Evolutionary conservation across 1,140 invertebrate species (phyloP).

Genomic region (Copidosoma floridanum): DNA sequence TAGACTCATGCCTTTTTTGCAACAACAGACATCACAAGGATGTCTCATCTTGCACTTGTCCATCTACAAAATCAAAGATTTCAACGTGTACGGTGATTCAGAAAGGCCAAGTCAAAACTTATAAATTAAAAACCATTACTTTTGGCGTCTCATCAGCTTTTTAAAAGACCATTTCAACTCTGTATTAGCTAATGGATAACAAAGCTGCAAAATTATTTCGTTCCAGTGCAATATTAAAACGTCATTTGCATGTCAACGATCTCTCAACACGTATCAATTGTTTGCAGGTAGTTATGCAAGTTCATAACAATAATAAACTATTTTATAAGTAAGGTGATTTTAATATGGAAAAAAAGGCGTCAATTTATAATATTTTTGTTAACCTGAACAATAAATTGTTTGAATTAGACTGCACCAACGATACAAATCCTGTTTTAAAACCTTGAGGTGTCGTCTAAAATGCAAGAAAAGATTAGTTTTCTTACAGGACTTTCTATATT

Average conservation of each 20-base stretch:
- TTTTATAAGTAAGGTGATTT: constrained; percentile 36
- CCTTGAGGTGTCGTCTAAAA: not conserved
- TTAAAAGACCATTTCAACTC: constrained; percentile 6
- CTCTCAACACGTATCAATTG: constrained; percentile 41
- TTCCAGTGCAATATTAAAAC: constrained; percentile 23
- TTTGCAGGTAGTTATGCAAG: constrained; percentile 32
- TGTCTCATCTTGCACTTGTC: constrained; percentile 46
- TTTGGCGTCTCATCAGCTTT: constrained; percentile 10
- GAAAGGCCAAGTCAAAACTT: not conserved
- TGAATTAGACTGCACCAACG: not conserved
- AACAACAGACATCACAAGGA: constrained; percentile 48
- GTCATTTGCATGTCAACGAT: constrained; percentile 53
- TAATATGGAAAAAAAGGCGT: constrained; percentile 38
- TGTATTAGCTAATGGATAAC: constrained; percentile 13
- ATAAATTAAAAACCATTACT: constrained; percentile 13
- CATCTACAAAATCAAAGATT: constrained; percentile 32
- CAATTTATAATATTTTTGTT: constrained; percentile 23
- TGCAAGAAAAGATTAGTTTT: not conserved
- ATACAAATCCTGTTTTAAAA: not conserved
- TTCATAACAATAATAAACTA: constrained; percentile 32
- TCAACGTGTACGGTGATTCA: constrained; percentile 36
- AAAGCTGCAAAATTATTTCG: not conserved
- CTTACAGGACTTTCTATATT: not conserved
- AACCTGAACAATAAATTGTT: not conserved
- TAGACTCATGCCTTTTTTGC: constrained; percentile 34